Base-by-base conservation (phyloP, 2,113 vertebrate species). In the Isichthys henryi region DNA sequence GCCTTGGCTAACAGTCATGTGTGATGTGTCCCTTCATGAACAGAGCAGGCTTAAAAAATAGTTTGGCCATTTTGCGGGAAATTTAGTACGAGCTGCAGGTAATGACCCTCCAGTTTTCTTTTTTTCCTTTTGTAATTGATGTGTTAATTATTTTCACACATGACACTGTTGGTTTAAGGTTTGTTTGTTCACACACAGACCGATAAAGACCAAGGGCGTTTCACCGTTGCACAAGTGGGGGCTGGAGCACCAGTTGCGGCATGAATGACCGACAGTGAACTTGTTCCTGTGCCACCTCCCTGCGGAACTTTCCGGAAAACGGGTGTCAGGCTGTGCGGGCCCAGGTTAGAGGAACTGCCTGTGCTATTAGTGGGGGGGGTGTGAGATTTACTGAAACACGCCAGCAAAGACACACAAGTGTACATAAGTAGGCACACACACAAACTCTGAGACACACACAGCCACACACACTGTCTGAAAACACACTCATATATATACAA, bases 151-250 rank as follows among this genome's bases (percentile, higher is more conserved):
- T 89, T 89, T 88, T 87, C 50, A 80, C 45, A 49, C 45, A 49
- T 53, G 46, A 53, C 70, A 43, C n/a, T 17, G 86, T 83, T 90
- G 89, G 89, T 87, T 83, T 85, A 90, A 90, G 90, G 74, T 89
- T 90, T 90, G 89, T 91, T 92, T 91, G 87, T 86, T 90, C 39
- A 86, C 58, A 50, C 83, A 19, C 58, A 86, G 48, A 19, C 90
- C 87, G 86, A 88, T 88, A 84, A 91, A 66, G 50, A 77, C 46
- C 50, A 88, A 21, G 50, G 66, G 66, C 39, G 88, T 52, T 70
- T 89, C 23, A 10, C 49, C 85, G 43, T 89, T 85, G 89, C 88
- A 62, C 48, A 88, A 66, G 49, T n/a, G 89, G 80, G 27, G 49
- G 46, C 48, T 31, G 66, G 31, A 48, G n/a, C 31, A 10, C 45